Evolutionary conservation across 2,888 invertebrate genomes (phyloP).

Genomic region (Tetheella fluctuosa): DNA sequence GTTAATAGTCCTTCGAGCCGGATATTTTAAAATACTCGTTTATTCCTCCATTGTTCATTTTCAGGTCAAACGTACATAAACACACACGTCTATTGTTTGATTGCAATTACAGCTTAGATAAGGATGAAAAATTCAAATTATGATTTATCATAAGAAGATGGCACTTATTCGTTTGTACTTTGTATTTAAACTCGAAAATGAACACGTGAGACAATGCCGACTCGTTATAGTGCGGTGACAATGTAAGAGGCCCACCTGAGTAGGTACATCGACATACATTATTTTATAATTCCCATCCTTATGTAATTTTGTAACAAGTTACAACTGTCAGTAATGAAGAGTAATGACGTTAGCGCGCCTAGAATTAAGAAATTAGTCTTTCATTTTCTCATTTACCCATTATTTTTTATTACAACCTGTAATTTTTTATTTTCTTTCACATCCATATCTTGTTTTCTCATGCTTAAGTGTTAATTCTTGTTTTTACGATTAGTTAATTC

Average conservation of each 20-base stretch:
- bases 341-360: background rate
- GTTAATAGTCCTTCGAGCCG: conserved; percentile 14
- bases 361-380: background rate
- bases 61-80: background rate
- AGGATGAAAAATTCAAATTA: conserved; percentile 34
- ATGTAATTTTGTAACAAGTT: background rate
- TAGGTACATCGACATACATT: conserved; percentile 25
- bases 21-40: conserved; percentile 12
- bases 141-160: conserved; percentile 40
- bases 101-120: conserved; percentile 41
- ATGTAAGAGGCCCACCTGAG: conserved; percentile 26
- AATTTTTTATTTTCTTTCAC: background rate
- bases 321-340: background rate
- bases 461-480: background rate
- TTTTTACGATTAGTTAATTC: background rate
- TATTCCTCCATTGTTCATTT: conserved; percentile 11
- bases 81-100: conserved; percentile 43
- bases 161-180: conserved; percentile 33
- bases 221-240: conserved; percentile 29
- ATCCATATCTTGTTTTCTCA: background rate
- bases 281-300: conserved; percentile 13
- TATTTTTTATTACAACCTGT: background rate
- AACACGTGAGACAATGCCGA: conserved; percentile 30
- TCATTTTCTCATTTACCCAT: background rate
- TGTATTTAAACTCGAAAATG: conserved; percentile 29